Evolutionary conservation across 2,888 invertebrate species (phyloP), one percentile per base, ranked within the genome.

Genomic region (Ormyrus pomaceus): DNA sequence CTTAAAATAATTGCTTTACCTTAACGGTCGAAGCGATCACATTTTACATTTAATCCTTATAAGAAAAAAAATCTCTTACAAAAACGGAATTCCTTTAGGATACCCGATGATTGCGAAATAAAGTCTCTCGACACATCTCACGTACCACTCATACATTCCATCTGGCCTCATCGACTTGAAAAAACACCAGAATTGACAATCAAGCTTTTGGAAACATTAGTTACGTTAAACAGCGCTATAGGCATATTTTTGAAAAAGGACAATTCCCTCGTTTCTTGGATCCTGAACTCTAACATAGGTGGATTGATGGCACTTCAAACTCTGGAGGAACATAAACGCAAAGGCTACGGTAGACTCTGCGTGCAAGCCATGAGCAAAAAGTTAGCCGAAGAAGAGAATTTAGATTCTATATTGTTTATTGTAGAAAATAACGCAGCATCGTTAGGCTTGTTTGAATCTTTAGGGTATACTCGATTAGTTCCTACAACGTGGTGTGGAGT

Each of bases 241-340:
- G 91, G 91, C 13, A 80, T 91, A 2, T 91, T 89, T 83, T 83
- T 88, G 7, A 91, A 89, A 84, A 76, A 85, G 50, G 86, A 86
- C 70, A 74, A 88, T 72, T 83, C 86, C 79, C 81, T 91, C 65
- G 86, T 91, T 6, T 87, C 91, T 9, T 91, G 91, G 91, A 86
- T 84, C 10, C 62, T 91, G 19, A 87, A 87, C 70, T 88, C 88
- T 75, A 87, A 88, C 51, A 86, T 88, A 73, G 88, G 89, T 19
- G 88, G 88, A 34, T 66, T 91, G 58, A 88, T 87, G 19, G 84
- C 89, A 6, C 84, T 91, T 48, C 91, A 91, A 80, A 91, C 91
- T 1, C 81, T 86, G 7, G 86, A 89, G 3, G 83, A 85, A 19
- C 84, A 91, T 74, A 88, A 84, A 80, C 84, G 88, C 62, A 90